phyloP scores from a whole-genome alignment of 2,113 vertebrate species.

The Hyperoodon ampullatus region DNA sequence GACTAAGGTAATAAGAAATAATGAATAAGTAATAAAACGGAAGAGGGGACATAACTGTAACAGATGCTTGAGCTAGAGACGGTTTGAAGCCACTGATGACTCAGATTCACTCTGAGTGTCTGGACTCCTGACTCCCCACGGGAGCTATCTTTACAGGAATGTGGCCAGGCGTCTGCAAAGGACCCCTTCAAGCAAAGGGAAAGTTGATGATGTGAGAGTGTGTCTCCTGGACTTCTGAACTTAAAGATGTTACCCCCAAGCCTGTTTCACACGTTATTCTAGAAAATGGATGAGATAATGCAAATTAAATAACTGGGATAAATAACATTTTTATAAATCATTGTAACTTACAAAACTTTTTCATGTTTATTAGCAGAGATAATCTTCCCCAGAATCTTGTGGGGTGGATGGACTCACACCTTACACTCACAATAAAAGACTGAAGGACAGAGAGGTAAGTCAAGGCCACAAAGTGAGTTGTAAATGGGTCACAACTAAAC shows the following conservation, averaged over 20 bases:
- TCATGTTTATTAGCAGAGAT: neutral
- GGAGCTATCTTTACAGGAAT: neutral
- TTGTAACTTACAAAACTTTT: neutral
- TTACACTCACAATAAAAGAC: too few species aligned
- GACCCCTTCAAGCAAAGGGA: neutral
- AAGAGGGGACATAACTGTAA: neutral
- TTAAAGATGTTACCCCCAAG: too few species aligned
- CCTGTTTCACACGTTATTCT: too few species aligned
- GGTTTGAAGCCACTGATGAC: neutral
- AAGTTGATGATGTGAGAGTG: fast-evolving
- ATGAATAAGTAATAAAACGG: neutral
- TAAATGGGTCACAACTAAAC: neutral
- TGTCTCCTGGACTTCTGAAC: neutral
- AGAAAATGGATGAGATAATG: too few species aligned
- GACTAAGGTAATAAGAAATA: neutral
- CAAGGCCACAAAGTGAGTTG: neutral
- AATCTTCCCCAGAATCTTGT: neutral
- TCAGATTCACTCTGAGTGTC: neutral
- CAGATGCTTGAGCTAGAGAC: fast-evolving
- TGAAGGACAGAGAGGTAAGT: neutral
- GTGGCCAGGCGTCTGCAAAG: too few species aligned
- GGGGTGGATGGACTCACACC: too few species aligned
- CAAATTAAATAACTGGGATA: neutral
- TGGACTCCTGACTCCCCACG: neutral
- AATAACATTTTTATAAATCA: neutral